A percentile compares a stretch with the other conserved stretches of the same genome.
Evolutionary conservation across 2,888 invertebrate species (phyloP).

Genomic region (Theodoxus fluviatilis): DNA sequence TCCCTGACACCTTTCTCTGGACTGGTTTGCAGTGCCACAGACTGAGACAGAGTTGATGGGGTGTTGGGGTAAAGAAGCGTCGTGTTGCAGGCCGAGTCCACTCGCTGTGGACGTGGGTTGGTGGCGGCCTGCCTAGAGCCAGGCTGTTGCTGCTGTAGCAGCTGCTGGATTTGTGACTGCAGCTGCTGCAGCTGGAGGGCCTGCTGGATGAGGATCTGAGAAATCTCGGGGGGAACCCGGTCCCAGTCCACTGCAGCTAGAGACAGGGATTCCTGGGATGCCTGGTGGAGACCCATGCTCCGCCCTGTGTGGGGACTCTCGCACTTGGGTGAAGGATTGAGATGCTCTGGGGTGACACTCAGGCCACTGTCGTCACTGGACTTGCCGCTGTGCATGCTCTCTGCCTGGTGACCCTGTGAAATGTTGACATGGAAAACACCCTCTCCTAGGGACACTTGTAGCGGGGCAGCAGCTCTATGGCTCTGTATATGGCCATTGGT

Average conservation of each 20-base stretch:
- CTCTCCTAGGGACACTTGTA: too few relatives aligned
- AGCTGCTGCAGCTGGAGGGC: constrained; percentile 56
- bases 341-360: constrained; percentile 52
- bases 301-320: constrained; percentile 12
- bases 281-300: not conserved
- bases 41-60: constrained; percentile 23
- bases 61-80: too few relatives aligned
- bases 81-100: not conserved
- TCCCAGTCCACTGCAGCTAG: constrained; percentile 42
- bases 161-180: constrained; percentile 56
- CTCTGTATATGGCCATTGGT: too few relatives aligned
- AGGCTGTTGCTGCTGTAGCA: constrained; percentile 37
- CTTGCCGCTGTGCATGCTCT: constrained; percentile 44
- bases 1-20: constrained; percentile 27
- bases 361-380: constrained; percentile 59
- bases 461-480: too few relatives aligned
- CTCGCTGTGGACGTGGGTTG: not conserved
- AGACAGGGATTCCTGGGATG: not conserved
- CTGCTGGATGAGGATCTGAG: constrained; percentile 54
- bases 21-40: constrained; percentile 36
- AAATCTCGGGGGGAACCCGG: constrained; percentile 55
- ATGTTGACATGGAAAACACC: too few relatives aligned
- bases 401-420: too few relatives aligned
- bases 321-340: constrained; percentile 31
- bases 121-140: not conserved